A percentile compares a stretch with the other conserved stretches of the same genome.
These are phyloP conservation scores for Cynopterus brachyotis DNA, from an alignment of 2,113 vertebrate species.

Conservation along the genomic window DNA sequence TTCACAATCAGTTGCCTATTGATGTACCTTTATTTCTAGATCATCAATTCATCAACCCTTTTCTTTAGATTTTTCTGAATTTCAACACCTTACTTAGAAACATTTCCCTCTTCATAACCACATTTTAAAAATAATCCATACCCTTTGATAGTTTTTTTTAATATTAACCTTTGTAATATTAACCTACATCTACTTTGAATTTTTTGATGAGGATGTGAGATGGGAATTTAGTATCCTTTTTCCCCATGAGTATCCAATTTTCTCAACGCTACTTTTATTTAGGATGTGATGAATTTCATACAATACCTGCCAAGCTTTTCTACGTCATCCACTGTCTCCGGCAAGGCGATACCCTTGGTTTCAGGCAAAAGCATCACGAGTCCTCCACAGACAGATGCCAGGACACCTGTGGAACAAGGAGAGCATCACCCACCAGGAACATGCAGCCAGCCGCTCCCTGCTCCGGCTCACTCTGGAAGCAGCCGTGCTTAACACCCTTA, in stretches of 20 bases:
- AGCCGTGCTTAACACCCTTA: not conserved
- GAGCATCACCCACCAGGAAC: not conserved
- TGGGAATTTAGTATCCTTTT: not conserved
- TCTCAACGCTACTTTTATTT: not conserved
- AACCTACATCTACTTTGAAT: not conserved
- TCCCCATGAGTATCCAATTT: fast-evolving
- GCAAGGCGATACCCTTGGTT: slow-evolving; percentile 92
- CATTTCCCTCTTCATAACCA: not conserved
- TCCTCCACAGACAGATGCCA: slow-evolving; percentile 89
- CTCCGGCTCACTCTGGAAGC: fast-evolving
- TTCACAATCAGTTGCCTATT: not conserved
- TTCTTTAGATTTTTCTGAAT: not conserved
- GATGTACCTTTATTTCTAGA: not conserved
- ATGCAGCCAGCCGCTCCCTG: fast-evolving
- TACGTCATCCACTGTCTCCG: slow-evolving; percentile 95
- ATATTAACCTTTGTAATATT: not conserved
- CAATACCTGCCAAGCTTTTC: slow-evolving; percentile 89
- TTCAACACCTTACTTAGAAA: slow-evolving; percentile 9
- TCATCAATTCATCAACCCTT: not conserved
- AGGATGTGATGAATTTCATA: fast-evolving
- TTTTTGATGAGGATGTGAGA: not conserved
- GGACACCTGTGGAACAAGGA: slow-evolving; percentile 80
- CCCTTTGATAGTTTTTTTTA: not conserved
- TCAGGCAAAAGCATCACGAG: slow-evolving; percentile 94
- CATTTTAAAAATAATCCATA: not conserved